Conservation (phyloP, 2,797 vertebrate genomes). For the Oryzias dopingdopingensis region DNA sequence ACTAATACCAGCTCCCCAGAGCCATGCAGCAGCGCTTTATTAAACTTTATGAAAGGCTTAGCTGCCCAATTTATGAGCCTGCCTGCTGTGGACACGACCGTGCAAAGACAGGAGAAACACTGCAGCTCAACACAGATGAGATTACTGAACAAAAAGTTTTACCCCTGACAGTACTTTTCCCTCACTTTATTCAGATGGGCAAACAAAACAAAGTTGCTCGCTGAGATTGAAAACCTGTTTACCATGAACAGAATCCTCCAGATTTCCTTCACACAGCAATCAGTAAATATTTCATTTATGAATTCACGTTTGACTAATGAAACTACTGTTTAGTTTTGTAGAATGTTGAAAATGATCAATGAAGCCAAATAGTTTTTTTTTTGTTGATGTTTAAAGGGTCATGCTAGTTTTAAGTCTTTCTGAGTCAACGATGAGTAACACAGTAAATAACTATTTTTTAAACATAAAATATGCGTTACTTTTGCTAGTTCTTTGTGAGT, state of each 20-base stretch:
- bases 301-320: not conserved
- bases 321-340: not conserved
- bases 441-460: too few species aligned
- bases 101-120: slow-evolving; percentile 63
- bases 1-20: slow-evolving; percentile 78
- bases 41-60: slow-evolving; percentile 99
- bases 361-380: too few species aligned
- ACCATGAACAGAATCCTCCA: not conserved
- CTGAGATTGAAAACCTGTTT: slow-evolving; percentile 8
- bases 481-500: too few species aligned
- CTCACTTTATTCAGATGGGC: slow-evolving; percentile 44
- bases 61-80: slow-evolving; percentile 75
- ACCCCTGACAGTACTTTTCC: slow-evolving; percentile 59
- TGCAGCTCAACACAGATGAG: slow-evolving; percentile 60
- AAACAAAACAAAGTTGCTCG: slow-evolving; percentile 43
- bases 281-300: not conserved
- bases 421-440: too few species aligned
- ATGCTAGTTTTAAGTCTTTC: too few species aligned
- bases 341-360: not conserved
- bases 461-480: too few species aligned
- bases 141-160: slow-evolving; percentile 70
- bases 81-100: slow-evolving; percentile 70
- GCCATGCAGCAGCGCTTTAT: slow-evolving; percentile 85
- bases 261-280: not conserved
- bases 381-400: too few species aligned